Evolutionary conservation across 1,140 invertebrate species (phyloP), one percentile per base, ranked within the genome.

Genomic region (Lordiphosa mommai): DNA sequence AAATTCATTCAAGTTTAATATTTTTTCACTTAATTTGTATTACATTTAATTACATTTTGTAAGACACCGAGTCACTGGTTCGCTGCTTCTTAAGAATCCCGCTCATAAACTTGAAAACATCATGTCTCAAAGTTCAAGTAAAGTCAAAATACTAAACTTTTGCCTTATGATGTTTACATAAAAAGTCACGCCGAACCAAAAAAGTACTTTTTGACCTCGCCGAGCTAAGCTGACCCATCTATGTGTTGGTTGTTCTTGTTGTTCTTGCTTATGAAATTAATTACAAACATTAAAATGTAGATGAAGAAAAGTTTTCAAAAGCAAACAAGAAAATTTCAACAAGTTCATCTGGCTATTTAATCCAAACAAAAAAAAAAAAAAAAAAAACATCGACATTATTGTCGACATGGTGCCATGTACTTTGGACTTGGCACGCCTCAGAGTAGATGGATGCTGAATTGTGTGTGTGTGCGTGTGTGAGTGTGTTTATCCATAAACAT

Each of bases 131-230:
- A 61, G 52, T 63, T 30, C 40, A 65, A 55, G 46, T 55, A 63
- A 65, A 23, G 23, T 27, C 23, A 3, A 47, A 46, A 64, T 38
- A 65, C 55, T 29, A 51, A 58, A 57, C 46, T 53, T 52, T 55
- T 66, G 70, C 69, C 48, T 46, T 51, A 41, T 65, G 65, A 55
- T 71, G 72, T 76, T 76, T 76, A 76, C 65, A 71, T 38, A 7
- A 38, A 66, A 76, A 76, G 72, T 74, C 72, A 76, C 27, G 66
- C 51, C 61, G 38, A 64, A 59, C 27, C 9, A 23, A 30, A 30
- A 40, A 48, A 48, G 8, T 13, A 13, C 34, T 32, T 48, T 57
- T 58, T 52, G 64, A 63, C 64, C 64, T 56, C 34, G 12, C 12
- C 7, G 32, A 37, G 32, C n/a, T 17, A 38, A 37, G 32, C n/a